Evolutionary conservation across 2,113 vertebrate species (phyloP), one percentile per base, ranked within the genome.

Genomic region (Lagopus leucura): DNA sequence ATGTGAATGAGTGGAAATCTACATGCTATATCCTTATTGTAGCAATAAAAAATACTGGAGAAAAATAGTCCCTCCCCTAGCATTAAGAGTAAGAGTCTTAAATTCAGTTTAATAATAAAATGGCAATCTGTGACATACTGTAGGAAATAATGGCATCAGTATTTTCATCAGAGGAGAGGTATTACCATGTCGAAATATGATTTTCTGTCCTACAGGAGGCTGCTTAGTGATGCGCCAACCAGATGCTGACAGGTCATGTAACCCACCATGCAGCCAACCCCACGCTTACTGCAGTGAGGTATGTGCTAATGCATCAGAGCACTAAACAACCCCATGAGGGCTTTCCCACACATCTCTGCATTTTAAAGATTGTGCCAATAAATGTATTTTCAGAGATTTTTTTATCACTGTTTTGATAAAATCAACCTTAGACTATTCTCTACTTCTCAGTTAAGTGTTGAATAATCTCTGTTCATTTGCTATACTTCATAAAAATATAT

Each of bases 201-300:
- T 97, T 97, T 97, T 98, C 85, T 97, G 61, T 96, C 94, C 95
- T 92, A 24, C 97, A 99, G 99, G 99, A 82, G 99, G 99, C 82
- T 99, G 99, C 92, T 98, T 98, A 94, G 96, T 98, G 15, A 92
- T 98, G 47, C 98, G 92, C 91, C 98, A 98, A 66, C 98, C 98
- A 54, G 97, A 98, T 73, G 97, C 97, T 92, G 99, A 99, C 96
- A 98, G 98, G 97, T 98, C 98, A 87, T 99, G 99, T 97, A 98
- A 98, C 70, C 99, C 98, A 20, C 98, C 98, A 13, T 99, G 99
- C 94, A 98, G 98, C 88, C 98, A 98, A 85, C 98, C 98, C 58
- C 98, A 99, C 71, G 98, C 99, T 24, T 98, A 98, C 96, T 99
- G 99, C 96, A 98, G 98, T 13, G 98, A 99, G 99, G 99, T 99